Evolutionary conservation across 2,797 vertebrate genomes (phyloP), one percentile per base, ranked within the genome.

Genomic region (Rhinella marina): DNA sequence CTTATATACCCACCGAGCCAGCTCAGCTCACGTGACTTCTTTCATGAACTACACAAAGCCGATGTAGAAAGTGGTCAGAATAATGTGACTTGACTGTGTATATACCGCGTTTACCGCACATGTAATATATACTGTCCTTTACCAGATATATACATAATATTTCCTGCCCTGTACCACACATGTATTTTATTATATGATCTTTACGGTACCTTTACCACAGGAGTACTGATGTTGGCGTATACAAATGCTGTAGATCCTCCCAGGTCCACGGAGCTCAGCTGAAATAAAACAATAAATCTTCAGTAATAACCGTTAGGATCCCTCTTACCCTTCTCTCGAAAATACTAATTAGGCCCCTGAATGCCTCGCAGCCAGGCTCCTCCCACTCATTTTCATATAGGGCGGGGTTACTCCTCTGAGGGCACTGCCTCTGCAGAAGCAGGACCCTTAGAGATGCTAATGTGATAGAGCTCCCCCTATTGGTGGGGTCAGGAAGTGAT

Each of bases 221-320:
- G 97, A 88, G 97, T 91, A 0, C 98, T 99, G 92, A 99, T 95
- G 95, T 99, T 98, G 90, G 95, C 97, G 0, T 97, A 94, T 94
- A 99, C 96, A 92, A 99, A 99, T 72, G 97, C 97, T 0, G 98
- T 99, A 62, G 96, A 96, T 80, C 98, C 98, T 23, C 97, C 98
- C 0, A 97, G 96, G 86, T 99, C 96, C 29, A 99, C 98, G 0
- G 96, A 90, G 61, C 97, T 99, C 92, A 99, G 96, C 98, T 99
- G 92, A 90, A 92, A 93, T 86, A 90, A 89, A 92, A 89, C 76
- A 66, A 7, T 88, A 64, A 61, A 48, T 1, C 1, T 4, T 17
- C 7, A 32, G 0, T 70, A 27, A 14, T 27, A 68, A 66, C n/a
- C 23, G 1, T 12, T 11, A 14, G 25, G 12, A 68, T 27, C n/a